A percentile compares a stretch with the other conserved stretches of the same genome.
Conservation (phyloP, 2,888 invertebrate species). For the Zelleria hepariella region DNA sequence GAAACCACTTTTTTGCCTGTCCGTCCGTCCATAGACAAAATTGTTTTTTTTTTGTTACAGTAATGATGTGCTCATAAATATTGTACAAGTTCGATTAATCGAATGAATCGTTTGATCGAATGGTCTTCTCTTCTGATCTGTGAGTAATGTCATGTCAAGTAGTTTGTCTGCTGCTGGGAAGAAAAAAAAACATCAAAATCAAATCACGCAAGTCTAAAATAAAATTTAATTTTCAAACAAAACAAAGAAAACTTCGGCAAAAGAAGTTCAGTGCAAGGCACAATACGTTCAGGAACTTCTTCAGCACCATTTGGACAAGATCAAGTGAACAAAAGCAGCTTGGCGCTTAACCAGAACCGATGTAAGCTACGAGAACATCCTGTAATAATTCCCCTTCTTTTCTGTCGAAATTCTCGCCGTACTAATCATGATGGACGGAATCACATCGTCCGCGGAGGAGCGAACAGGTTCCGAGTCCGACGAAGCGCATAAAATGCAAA, state of each 20-base stretch:
- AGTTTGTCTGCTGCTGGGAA: no score
- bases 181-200: no score
- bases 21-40: background rate
- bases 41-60: background rate
- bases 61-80: background rate
- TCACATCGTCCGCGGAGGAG: conserved; percentile 51
- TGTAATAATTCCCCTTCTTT: background rate
- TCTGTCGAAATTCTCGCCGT: conserved; percentile 30
- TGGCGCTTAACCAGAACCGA: background rate
- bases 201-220: no score
- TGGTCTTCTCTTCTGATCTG: background rate
- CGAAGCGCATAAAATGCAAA: conserved; percentile 41
- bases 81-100: background rate
- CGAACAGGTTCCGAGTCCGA: conserved; percentile 67
- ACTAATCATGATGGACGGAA: conserved; percentile 43
- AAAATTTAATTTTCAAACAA: no score
- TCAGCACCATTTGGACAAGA: background rate
- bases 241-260: no score
- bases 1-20: conserved; percentile 1
- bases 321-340: background rate
- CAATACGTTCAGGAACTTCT: background rate
- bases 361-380: background rate
- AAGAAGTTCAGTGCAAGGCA: background rate
- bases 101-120: background rate
- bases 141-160: no score